Evolutionary conservation across 2,888 invertebrate species (phyloP).

Genomic region (Apodemia mormo): DNA sequence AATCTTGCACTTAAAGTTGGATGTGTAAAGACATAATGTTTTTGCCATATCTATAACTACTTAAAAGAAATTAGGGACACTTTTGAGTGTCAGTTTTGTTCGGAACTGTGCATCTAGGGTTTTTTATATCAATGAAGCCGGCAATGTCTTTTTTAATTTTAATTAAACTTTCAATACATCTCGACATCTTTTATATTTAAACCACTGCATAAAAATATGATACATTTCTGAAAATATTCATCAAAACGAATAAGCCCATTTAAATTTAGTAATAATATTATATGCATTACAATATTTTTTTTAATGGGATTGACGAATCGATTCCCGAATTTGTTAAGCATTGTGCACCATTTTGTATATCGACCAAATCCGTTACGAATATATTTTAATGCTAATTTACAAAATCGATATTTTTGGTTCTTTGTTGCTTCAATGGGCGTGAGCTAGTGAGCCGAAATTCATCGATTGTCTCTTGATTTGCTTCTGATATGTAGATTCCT

Average conservation of each 20-base stretch:
- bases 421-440: conserved; percentile 56
- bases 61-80: no score
- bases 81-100: no score
- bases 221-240: background rate
- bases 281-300: conserved; percentile 54
- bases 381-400: conserved; percentile 61
- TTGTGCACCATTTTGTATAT: conserved; percentile 58
- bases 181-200: background rate
- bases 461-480: conserved; percentile 36
- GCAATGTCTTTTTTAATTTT: no score
- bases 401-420: conserved; percentile 53
- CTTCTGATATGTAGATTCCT: conserved; percentile 20
- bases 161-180: background rate
- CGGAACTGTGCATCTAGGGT: no score
- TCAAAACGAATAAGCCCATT: background rate
- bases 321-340: conserved; percentile 69
- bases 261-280: background rate
- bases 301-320: conserved; percentile 66
- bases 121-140: no score
- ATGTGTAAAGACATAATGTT: no score
- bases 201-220: background rate
- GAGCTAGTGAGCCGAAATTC: conserved; percentile 47
- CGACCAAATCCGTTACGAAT: conserved; percentile 67
- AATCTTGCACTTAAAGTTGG: no score
- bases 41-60: no score